Percentiles rank a stretch among this genome's conserved stretches.
Evolutionary conservation across 1,140 invertebrate genomes (phyloP).

Genomic region (Zaprionus inermis): DNA sequence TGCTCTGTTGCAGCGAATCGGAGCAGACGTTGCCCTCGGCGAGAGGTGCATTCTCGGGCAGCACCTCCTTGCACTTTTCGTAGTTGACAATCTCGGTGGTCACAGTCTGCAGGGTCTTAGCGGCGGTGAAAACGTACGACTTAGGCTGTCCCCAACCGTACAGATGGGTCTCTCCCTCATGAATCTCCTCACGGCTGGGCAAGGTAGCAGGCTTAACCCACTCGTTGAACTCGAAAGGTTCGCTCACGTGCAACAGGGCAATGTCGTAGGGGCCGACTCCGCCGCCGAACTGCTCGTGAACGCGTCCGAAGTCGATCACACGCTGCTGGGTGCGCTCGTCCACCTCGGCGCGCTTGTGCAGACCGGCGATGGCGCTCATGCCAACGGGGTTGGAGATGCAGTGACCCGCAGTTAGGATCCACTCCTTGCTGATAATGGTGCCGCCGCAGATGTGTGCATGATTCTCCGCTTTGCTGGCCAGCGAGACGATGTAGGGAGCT

Average conservation of each 20-base stretch:
- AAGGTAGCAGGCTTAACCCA: constrained; percentile 85
- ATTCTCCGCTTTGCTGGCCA: constrained; percentile 42
- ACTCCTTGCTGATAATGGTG: constrained; percentile 68
- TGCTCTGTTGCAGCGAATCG: constrained; percentile 85
- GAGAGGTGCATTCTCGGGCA: constrained; percentile 74
- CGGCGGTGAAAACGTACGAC: constrained; percentile 42
- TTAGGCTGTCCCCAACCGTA: constrained; percentile 85
- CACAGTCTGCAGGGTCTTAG: constrained; percentile 83
- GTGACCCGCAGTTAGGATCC: constrained; percentile 77
- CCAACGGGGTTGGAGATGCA: constrained; percentile 57
- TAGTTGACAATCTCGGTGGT: constrained; percentile 81
- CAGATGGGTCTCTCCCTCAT: constrained; percentile 82
- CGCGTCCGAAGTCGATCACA: constrained; percentile 75
- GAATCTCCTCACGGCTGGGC: constrained; percentile 81
- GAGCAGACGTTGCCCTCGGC: constrained; percentile 86
- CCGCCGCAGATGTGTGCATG: constrained; percentile 78
- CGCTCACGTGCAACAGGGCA: constrained; percentile 86
- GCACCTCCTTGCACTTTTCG: constrained; percentile 34
- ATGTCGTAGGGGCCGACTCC: constrained; percentile 87
- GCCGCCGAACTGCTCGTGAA: constrained; percentile 85
- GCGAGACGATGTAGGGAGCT: constrained; percentile 80
- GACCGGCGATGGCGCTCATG: constrained; percentile 74
- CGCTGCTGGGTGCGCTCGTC: constrained; percentile 85
- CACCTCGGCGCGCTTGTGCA: constrained; percentile 58
- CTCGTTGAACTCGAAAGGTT: constrained; percentile 85